Evolutionary conservation across 2,888 invertebrate genomes (phyloP).

Genomic region (Argynnis bischoffii): DNA sequence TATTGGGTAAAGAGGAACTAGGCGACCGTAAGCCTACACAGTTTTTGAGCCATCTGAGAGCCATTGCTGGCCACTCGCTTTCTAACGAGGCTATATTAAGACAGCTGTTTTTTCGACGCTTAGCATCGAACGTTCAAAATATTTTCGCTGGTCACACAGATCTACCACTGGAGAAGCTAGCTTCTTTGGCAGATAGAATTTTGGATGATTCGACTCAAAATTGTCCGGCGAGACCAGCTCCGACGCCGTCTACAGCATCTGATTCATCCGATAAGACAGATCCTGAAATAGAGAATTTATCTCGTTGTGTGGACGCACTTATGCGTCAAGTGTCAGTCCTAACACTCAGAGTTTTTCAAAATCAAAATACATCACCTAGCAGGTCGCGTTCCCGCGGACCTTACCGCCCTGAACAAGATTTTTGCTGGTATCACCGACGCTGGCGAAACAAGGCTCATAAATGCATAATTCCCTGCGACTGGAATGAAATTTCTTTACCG

Average conservation of each 20-base stretch:
- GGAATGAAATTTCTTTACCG: neutral
- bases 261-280: neutral
- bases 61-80: constrained; percentile 5
- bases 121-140: constrained; percentile 7
- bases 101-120: constrained; percentile 1
- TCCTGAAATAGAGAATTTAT: neutral
- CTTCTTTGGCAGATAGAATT: constrained; percentile 9
- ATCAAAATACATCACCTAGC: neutral
- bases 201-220: constrained; percentile 3
- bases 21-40: constrained; percentile 12
- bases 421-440: constrained; percentile 13
- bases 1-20: constrained; percentile 9
- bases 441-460: constrained; percentile 12
- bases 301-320: neutral
- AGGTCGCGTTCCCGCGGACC: neutral
- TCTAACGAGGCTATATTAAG: neutral
- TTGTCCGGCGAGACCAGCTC: neutral
- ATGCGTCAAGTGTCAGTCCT: constrained; percentile 5
- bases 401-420: neutral
- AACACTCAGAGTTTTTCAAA: neutral
- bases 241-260: neutral
- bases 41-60: constrained; percentile 5
- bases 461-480: constrained; percentile 1
- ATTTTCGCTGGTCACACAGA: constrained; percentile 9
- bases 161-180: constrained; percentile 13